A percentile compares a stretch with the other conserved stretches of the same genome.
Evolutionary conservation across 2,797 vertebrate species (phyloP).

Genomic region (Brotula barbata): DNA sequence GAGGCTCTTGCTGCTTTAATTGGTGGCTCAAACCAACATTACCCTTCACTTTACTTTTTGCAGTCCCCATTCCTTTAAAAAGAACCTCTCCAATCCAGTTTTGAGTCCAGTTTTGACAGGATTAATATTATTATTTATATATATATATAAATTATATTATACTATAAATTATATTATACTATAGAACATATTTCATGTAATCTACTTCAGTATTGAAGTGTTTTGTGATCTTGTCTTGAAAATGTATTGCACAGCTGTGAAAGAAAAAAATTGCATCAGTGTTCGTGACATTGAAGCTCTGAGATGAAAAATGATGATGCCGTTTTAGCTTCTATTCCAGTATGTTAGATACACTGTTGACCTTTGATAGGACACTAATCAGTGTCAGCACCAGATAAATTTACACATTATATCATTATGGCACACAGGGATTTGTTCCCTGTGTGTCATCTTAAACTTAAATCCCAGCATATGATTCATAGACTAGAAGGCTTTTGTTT

Average conservation of each 20-base stretch:
- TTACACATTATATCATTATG: conserved; percentile 48
- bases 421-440: neutral
- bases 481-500: no score
- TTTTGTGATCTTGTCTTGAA: no score
- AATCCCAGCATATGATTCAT: no score
- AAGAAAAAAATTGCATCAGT: neutral
- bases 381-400: conserved; percentile 59
- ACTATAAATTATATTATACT: no score
- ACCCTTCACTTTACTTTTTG: no score
- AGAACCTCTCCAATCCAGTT: neutral
- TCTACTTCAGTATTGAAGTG: no score
- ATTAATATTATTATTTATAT: neutral
- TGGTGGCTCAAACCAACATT: conserved; percentile 10
- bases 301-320: conserved; percentile 27
- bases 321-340: conserved; percentile 22
- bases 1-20: conserved; percentile 36
- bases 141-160: no score
- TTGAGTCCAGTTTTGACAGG: no score
- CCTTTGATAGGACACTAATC: conserved; percentile 54
- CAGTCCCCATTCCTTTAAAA: neutral
- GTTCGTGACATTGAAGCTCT: conserved; percentile 13
- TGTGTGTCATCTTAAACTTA: no score
- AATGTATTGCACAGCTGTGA: neutral
- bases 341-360: conserved; percentile 25
- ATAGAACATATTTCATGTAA: no score